Percentiles rank a stretch among this genome's conserved stretches.
Evolutionary conservation across 2,797 vertebrate genomes (phyloP).

Genomic region (Sparidentex hasta): DNA sequence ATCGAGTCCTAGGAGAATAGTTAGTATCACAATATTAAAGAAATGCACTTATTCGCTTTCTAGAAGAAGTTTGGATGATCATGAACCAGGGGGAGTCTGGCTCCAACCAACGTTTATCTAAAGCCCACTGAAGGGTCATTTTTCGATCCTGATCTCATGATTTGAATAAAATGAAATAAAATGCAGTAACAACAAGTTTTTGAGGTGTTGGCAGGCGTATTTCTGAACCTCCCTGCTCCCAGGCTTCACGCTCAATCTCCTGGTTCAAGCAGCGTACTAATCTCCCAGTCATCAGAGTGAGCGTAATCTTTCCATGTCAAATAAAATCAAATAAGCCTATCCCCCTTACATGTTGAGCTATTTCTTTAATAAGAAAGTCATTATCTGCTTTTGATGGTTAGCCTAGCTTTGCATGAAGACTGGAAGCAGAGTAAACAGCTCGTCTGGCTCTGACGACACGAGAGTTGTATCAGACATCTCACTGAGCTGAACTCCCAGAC

Average conservation of each 20-base stretch:
- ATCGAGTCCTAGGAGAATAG: neutral
- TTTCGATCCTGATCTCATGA: neutral
- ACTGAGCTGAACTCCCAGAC: no score
- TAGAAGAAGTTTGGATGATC: neutral
- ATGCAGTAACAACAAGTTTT: neutral
- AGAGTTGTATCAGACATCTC: no score
- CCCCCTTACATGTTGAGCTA: no score
- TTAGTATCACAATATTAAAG: neutral
- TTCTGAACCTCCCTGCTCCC: neutral
- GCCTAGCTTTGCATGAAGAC: no score
- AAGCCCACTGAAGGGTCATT: neutral
- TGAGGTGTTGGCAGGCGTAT: neutral
- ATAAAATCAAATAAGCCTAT: no score
- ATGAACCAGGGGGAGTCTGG: neutral
- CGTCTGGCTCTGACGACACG: no score
- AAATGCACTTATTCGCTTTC: neutral
- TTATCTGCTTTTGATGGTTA: no score
- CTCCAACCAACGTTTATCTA: neutral
- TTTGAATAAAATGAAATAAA: neutral
- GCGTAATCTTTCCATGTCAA: no score
- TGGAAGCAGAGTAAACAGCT: neutral
- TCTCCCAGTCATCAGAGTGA: no score
- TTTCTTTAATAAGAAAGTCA: no score
- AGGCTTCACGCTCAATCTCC: neutral
- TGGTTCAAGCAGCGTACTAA: neutral